Evolutionary conservation across 2,888 invertebrate genomes (phyloP).

Genomic region (Diploptera punctata): DNA sequence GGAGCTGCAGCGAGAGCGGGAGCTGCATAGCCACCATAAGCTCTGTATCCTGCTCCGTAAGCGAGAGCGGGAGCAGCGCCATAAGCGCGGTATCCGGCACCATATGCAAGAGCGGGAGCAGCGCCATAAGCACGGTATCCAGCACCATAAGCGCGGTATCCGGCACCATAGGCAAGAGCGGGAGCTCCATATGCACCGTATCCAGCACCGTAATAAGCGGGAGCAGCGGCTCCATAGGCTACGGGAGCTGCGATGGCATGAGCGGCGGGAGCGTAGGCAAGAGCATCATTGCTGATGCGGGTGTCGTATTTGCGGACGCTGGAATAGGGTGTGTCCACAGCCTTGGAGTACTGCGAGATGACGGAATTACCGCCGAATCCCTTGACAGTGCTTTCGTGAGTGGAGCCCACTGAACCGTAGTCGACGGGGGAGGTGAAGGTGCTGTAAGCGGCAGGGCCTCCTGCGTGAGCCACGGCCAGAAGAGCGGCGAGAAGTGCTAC

Average conservation of each 20-base stretch:
- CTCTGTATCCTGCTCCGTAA: conserved; percentile 26
- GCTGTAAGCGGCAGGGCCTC: conserved; percentile 42
- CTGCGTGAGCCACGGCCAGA: conserved; percentile 40
- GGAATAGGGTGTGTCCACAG: conserved; percentile 42
- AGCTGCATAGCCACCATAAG: conserved; percentile 19
- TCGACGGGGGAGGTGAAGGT: conserved; percentile 39
- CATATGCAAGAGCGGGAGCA: conserved; percentile 29
- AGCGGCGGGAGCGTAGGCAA: conserved; percentile 31
- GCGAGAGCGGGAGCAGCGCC: conserved; percentile 29
- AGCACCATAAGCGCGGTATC: conserved; percentile 46
- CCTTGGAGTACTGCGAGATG: conserved; percentile 42
- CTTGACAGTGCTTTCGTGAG: conserved; percentile 41
- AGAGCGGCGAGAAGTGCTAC: conserved; percentile 31
- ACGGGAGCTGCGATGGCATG: neutral
- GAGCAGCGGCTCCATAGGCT: conserved; percentile 22
- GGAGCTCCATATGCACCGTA: conserved; percentile 17
- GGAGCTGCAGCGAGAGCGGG: conserved; percentile 15
- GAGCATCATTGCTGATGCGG: conserved; percentile 39
- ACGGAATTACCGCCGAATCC: conserved; percentile 38
- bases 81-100: conserved; percentile 30
- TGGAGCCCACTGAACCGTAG: conserved; percentile 39
- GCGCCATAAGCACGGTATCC: conserved; percentile 12
- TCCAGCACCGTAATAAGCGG: conserved; percentile 48
- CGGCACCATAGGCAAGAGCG: conserved; percentile 29
- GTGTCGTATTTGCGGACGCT: conserved; percentile 41